These are phyloP conservation scores for Tenthredo mesomela DNA, from an alignment of 2,888 invertebrate genomes.

Conservation along the genomic window DNA sequence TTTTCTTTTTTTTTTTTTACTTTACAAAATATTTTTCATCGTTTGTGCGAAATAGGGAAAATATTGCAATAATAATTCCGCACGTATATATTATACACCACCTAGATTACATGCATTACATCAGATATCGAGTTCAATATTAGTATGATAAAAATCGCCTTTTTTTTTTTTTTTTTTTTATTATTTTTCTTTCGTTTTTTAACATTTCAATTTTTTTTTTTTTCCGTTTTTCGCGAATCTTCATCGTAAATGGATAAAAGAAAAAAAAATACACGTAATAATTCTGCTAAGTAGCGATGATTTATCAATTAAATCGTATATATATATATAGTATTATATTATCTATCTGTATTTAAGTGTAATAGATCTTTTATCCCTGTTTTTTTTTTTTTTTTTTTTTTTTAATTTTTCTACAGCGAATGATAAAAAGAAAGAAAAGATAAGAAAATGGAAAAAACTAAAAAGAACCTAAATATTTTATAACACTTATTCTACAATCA, in stretches of 20 bases:
- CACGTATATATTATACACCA: too few species aligned
- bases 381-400: background rate
- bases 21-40: background rate
- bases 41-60: background rate
- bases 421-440: background rate
- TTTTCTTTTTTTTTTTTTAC: too few species aligned
- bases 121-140: background rate
- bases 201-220: background rate
- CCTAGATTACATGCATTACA: background rate
- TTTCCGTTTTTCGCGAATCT: background rate
- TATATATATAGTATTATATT: background rate
- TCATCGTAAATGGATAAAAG: background rate
- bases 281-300: background rate
- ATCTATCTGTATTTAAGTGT: slow-evolving; percentile 7
- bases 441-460: background rate
- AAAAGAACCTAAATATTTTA: background rate
- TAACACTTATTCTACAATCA: background rate
- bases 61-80: background rate
- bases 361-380: background rate
- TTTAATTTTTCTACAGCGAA: background rate
- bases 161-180: background rate
- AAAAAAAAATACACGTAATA: background rate
- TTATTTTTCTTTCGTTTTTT: background rate
- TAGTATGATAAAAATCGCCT: background rate
- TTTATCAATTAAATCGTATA: background rate